phyloP scores from a whole-genome alignment of 1,140 invertebrate species.

The Drosophila auraria region DNA sequence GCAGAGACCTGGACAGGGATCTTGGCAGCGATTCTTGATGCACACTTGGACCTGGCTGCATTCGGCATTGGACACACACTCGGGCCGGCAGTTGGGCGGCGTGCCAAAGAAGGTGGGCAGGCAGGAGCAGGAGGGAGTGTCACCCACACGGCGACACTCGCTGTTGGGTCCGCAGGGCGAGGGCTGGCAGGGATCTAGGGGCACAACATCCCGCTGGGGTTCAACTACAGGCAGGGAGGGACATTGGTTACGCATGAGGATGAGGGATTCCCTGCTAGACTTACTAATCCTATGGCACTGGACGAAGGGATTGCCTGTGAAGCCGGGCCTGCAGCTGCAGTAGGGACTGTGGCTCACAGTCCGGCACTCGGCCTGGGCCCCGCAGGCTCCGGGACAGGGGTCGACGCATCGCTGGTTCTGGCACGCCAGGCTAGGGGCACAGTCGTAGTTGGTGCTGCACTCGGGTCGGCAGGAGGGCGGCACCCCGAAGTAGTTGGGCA shows the following conservation, averaged over 20 bases:
- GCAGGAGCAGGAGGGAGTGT: slow-evolving; percentile 88
- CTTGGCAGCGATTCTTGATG: slow-evolving; percentile 88
- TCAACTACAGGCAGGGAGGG: slow-evolving; percentile 58
- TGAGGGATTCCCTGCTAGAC: slow-evolving; percentile 30
- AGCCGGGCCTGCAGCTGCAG: slow-evolving; percentile 88
- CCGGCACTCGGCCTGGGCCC: slow-evolving; percentile 87
- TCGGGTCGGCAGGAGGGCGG: slow-evolving; percentile 89
- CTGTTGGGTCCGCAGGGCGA: slow-evolving; percentile 92
- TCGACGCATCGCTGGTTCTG: slow-evolving; percentile 90
- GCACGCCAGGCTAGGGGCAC: slow-evolving; percentile 88
- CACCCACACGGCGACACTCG: slow-evolving; percentile 88
- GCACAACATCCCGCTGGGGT: slow-evolving; percentile 63
- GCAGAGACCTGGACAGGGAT: slow-evolving; percentile 92
- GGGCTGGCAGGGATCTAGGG: slow-evolving; percentile 89
- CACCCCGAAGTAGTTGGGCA: slow-evolving; percentile 87
- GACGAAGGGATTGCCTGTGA: slow-evolving; percentile 88
- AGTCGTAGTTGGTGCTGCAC: slow-evolving; percentile 89
- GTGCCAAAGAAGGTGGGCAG: slow-evolving; percentile 87
- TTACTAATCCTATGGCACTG: slow-evolving; percentile 88
- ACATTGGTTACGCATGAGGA: no score
- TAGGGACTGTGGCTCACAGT: slow-evolving; percentile 89
- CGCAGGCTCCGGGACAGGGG: slow-evolving; percentile 89
- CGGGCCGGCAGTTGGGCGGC: slow-evolving; percentile 89
- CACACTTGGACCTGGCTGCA: slow-evolving; percentile 88
- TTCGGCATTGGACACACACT: slow-evolving; percentile 89